Conservation (phyloP, 2,797 vertebrate genomes). For the Myripristis jacobus region DNA sequence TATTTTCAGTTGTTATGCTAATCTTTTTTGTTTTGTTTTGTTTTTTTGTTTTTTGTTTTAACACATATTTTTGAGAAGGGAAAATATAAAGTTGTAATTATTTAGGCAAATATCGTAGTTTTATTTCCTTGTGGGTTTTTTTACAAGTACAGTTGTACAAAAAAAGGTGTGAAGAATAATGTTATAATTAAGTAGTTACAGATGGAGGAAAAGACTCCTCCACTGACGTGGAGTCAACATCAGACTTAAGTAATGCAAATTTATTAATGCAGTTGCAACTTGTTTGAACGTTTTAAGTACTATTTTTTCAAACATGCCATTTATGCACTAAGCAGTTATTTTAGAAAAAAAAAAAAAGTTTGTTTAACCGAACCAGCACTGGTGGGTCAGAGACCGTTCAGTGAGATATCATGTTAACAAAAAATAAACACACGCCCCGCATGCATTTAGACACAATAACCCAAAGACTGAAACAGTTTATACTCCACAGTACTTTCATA, state of each 20-base stretch:
- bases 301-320: constrained; percentile 42
- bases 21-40: constrained; percentile 60
- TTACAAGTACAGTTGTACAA: constrained; percentile 60
- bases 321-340: constrained; percentile 38
- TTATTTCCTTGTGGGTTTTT: constrained; percentile 54
- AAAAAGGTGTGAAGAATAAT: constrained; percentile 63
- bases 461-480: constrained; percentile 65
- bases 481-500: constrained; percentile 24
- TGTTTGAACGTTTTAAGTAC: constrained; percentile 51
- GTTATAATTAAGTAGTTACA: constrained; percentile 56
- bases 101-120: constrained; percentile 67
- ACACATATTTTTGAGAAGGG: constrained; percentile 64
- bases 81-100: constrained; percentile 77
- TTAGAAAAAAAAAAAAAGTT: constrained; percentile 54
- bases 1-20: constrained; percentile 71
- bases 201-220: constrained; percentile 51
- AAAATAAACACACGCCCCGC: constrained; percentile 49
- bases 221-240: constrained; percentile 52
- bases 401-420: constrained; percentile 36
- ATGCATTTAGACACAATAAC: constrained; percentile 62
- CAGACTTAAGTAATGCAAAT: constrained; percentile 66
- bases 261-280: constrained; percentile 60
- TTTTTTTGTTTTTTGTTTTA: constrained; percentile 62
- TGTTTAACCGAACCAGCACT: constrained; percentile 46
- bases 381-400: constrained; percentile 42